A percentile compares a stretch with the other conserved stretches of the same genome.
These are phyloP conservation scores for Vireo griseus DNA, from an alignment of 2,797 vertebrate genomes.

Conservation along the genomic window DNA sequence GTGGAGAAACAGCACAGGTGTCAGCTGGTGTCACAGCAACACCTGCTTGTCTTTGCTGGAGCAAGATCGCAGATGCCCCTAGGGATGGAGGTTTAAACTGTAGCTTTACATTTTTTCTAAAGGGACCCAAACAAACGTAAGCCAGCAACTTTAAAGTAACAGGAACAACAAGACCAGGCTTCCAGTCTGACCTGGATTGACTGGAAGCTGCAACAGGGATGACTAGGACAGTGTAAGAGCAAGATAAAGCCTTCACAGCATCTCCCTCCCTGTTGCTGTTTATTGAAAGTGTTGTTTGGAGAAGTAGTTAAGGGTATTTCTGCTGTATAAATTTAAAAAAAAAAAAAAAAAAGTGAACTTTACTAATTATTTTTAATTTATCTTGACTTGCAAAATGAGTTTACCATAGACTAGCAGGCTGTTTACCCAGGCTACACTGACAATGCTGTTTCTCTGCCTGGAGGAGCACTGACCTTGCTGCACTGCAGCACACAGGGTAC, in stretches of 20 bases:
- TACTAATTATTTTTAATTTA: not conserved
- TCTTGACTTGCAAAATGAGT: not conserved
- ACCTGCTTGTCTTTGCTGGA: not conserved
- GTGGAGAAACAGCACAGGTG: not conserved
- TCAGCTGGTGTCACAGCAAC: not conserved
- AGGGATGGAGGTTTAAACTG: not conserved
- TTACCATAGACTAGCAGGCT: not conserved
- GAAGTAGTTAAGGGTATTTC: not conserved
- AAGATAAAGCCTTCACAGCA: not conserved
- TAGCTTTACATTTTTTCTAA: not conserved
- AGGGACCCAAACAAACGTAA: not conserved
- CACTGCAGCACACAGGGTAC: fast-evolving
- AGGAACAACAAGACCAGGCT: not conserved
- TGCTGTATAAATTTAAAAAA: not conserved
- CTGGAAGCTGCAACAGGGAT: not conserved
- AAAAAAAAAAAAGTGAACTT: not conserved
- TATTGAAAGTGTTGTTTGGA: not conserved
- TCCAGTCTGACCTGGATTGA: not conserved
- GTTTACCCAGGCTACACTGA: not conserved
- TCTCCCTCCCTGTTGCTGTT: not conserved
- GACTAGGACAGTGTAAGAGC: fast-evolving
- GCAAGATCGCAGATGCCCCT: not conserved
- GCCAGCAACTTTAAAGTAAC: not conserved
- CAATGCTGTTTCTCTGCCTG: not conserved
- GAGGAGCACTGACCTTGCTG: not conserved